Evolutionary conservation across 2,888 invertebrate species (phyloP).

Genomic region (Tenthredo mesomela): DNA sequence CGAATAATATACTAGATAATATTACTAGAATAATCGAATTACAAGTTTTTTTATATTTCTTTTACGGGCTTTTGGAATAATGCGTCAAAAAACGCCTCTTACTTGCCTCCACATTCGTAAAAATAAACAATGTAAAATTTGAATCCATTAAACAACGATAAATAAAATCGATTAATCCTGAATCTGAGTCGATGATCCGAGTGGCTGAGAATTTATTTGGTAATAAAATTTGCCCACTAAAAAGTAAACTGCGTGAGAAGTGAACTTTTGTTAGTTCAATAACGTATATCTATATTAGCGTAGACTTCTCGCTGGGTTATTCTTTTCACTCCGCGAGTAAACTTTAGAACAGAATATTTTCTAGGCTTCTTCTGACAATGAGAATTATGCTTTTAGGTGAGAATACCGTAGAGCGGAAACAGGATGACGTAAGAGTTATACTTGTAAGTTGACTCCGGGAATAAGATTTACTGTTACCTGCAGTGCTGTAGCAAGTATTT

Average conservation of each 20-base stretch:
- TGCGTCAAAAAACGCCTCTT: background rate
- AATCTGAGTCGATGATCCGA: background rate
- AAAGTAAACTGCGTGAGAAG: background rate
- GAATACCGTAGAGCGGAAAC: constrained; percentile 30
- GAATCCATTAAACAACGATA: background rate
- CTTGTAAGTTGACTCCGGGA: constrained; percentile 18
- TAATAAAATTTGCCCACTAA: constrained; percentile 1
- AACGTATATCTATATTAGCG: background rate
- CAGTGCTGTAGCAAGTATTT: constrained; percentile 11
- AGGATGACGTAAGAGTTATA: constrained; percentile 31
- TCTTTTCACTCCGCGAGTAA: background rate
- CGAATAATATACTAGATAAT: no score
- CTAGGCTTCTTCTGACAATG: constrained; percentile 3
- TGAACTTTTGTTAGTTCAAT: background rate
- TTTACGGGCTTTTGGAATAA: background rate
- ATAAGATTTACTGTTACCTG: constrained; percentile 41
- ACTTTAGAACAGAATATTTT: constrained; percentile 6
- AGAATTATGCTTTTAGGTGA: constrained; percentile 29
- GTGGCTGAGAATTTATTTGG: background rate
- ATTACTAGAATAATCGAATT: no score
- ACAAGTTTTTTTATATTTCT: background rate
- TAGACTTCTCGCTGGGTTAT: background rate
- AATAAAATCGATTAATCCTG: background rate
- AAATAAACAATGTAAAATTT: background rate
- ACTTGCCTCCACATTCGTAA: background rate